Evolutionary conservation across 2,113 vertebrate species (phyloP).

Genomic region (Psittacula cyanocephala): DNA sequence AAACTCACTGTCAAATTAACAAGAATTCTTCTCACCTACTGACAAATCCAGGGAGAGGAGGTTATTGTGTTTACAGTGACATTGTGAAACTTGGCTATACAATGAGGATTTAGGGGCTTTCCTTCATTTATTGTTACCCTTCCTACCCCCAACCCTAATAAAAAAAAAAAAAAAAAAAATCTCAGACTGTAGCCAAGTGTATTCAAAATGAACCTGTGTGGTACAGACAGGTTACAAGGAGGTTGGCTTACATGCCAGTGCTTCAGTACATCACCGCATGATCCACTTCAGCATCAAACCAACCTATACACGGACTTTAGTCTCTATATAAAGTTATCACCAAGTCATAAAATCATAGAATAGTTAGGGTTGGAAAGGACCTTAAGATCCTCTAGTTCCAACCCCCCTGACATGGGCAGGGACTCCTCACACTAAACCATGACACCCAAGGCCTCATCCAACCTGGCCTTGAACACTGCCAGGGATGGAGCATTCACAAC

Average conservation of each 20-base stretch:
- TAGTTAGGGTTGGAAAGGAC: too few species aligned
- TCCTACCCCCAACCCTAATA: neutral
- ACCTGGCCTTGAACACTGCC: too few species aligned
- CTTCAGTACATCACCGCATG: neutral
- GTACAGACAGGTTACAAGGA: neutral
- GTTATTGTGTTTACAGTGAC: neutral
- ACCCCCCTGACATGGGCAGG: too few species aligned
- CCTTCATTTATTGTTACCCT: neutral
- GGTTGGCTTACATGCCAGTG: neutral
- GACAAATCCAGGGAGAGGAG: neutral
- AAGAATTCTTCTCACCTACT: neutral
- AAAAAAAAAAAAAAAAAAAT: neutral
- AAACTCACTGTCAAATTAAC: neutral
- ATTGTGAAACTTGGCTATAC: neutral
- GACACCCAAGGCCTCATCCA: too few species aligned
- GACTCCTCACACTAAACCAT: too few species aligned
- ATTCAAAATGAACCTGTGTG: neutral
- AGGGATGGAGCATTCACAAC: too few species aligned
- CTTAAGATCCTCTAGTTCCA: too few species aligned
- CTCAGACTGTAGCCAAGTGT: neutral
- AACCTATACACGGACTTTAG: neutral
- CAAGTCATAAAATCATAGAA: too few species aligned
- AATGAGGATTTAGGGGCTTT: neutral
- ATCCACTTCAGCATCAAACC: neutral
- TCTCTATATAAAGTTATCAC: neutral